phyloP scores from a whole-genome alignment of 2,888 invertebrate genomes.

The Atrina japonica region DNA sequence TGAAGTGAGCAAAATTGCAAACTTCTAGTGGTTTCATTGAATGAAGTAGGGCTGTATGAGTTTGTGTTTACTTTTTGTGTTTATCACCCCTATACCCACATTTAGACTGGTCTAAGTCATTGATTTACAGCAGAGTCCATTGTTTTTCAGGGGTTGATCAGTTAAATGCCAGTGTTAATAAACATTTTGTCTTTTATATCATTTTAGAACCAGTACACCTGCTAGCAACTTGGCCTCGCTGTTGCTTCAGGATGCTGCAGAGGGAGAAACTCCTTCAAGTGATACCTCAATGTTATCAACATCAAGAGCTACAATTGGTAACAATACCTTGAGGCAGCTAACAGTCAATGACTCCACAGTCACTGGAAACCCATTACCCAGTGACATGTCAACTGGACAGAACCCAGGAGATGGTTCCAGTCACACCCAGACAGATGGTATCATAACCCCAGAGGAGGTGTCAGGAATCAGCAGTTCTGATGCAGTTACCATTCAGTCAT shows the following conservation, averaged over 20 bases:
- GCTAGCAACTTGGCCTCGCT: slow-evolving; percentile 55
- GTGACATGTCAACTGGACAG: neutral
- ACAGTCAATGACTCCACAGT: no score
- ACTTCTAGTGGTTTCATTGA: no score
- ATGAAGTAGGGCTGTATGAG: no score
- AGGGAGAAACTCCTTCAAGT: neutral
- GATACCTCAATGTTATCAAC: neutral
- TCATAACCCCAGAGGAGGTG: slow-evolving; percentile 67
- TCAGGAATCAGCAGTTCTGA: slow-evolving; percentile 71
- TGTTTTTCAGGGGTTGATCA: no score
- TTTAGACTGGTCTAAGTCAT: no score
- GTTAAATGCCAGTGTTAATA: no score
- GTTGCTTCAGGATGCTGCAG: slow-evolving; percentile 46
- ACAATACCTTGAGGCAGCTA: neutral
- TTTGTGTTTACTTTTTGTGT: no score
- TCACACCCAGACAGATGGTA: slow-evolving; percentile 30
- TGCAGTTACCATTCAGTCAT: slow-evolving; percentile 69
- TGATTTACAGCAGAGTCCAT: no score
- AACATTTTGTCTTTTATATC: no score
- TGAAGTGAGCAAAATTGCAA: no score
- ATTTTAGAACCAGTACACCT: slow-evolving; percentile 8
- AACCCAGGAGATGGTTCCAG: slow-evolving; percentile 28
- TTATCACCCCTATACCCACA: no score
- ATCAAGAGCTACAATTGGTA: neutral
- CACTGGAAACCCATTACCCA: no score